These are phyloP conservation scores for Parauchenoglanis ngamensis DNA, from an alignment of 2,797 vertebrate genomes.

Conservation along the genomic window DNA sequence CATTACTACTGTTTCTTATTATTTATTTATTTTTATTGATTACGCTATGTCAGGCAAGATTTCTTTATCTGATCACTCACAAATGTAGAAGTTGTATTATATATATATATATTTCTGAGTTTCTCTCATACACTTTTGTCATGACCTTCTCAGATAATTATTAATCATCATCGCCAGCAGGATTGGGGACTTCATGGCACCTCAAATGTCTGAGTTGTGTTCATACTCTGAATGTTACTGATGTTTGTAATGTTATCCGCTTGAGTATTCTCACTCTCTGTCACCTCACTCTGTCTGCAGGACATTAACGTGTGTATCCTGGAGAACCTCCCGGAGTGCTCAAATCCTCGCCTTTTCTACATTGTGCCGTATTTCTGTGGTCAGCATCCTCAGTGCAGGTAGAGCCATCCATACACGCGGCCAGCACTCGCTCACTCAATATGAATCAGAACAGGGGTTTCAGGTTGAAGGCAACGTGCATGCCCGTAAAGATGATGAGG, in stretches of 20 bases:
- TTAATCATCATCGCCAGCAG: neutral
- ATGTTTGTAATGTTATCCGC: neutral
- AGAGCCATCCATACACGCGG: conserved; percentile 36
- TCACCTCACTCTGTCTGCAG: conserved; percentile 65
- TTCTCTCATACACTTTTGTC: neutral
- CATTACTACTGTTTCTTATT: neutral
- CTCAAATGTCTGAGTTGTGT: neutral
- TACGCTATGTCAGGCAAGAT: neutral
- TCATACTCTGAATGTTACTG: neutral
- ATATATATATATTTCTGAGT: too few species aligned
- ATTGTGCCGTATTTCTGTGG: conserved; percentile 99
- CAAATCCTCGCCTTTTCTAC: conserved; percentile 96
- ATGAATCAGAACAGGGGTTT: neutral
- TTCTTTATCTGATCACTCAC: neutral
- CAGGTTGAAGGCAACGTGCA: neutral
- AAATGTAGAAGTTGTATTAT: too few species aligned
- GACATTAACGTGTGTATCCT: conserved; percentile 98
- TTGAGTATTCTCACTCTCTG: neutral
- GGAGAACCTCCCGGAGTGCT: conserved; percentile 96
- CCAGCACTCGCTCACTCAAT: too few species aligned
- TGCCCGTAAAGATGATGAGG: neutral
- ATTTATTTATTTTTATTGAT: neutral
- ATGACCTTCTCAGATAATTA: neutral
- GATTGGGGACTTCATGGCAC: neutral
- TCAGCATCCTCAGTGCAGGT: conserved; percentile 99